Conservation (phyloP, 2,113 vertebrate species). For the Haemorhous mexicanus region DNA sequence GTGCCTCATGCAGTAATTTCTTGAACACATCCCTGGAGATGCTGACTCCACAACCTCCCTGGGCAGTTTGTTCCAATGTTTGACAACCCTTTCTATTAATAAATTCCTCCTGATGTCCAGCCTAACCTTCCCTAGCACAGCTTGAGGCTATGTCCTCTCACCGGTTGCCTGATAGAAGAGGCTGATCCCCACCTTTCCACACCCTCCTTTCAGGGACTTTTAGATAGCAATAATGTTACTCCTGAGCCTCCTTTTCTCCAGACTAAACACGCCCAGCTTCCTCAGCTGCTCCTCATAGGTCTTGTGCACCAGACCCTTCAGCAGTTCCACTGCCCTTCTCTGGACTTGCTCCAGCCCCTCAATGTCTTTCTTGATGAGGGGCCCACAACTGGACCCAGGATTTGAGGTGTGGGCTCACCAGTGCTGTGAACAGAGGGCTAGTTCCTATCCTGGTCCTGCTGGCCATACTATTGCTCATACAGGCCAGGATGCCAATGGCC, state of each 20-base stretch:
- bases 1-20: not conserved
- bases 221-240: not conserved
- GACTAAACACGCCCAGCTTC: not conserved
- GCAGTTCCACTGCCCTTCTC: not conserved
- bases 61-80: not conserved
- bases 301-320: not conserved
- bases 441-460: accelerated
- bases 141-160: not conserved
- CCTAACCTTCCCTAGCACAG: not conserved
- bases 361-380: too few species aligned
- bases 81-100: not conserved
- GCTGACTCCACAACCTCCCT: too few species aligned
- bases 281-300: not conserved
- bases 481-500: too few species aligned
- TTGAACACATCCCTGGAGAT: not conserved
- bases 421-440: accelerated
- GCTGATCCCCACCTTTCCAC: too few species aligned
- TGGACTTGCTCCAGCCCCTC: accelerated
- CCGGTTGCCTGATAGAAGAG: not conserved
- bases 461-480: accelerated
- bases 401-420: not conserved
- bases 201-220: not conserved
- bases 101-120: not conserved
- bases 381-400: accelerated
- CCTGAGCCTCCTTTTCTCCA: not conserved